Evolutionary conservation across 2,113 vertebrate genomes (phyloP).

Genomic region (Pygoscelis adeliae): DNA sequence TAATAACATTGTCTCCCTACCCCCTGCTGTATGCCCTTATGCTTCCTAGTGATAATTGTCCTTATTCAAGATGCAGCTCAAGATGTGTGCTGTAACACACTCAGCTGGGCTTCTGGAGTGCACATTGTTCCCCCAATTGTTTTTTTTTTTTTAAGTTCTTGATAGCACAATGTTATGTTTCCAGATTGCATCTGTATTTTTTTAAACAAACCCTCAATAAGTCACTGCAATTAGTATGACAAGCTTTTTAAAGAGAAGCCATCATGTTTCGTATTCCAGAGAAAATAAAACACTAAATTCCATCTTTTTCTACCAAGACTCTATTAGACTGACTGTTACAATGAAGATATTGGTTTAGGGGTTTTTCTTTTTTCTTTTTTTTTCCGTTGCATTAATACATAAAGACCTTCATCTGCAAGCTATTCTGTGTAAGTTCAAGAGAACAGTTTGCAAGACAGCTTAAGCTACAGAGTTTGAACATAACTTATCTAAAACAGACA

Average conservation of each 20-base stretch:
- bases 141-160: not conserved
- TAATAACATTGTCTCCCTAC: not conserved
- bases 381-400: not conserved
- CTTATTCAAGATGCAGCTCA: slow-evolving; percentile 25
- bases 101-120: not conserved
- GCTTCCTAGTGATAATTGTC: slow-evolving; percentile 15
- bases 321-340: not conserved
- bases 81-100: not conserved
- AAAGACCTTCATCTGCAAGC: not conserved
- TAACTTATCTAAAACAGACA: not conserved
- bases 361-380: not conserved
- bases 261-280: not conserved
- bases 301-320: not conserved
- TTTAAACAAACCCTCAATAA: not conserved
- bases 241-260: not conserved
- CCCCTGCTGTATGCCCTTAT: not conserved
- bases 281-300: not conserved
- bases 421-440: not conserved
- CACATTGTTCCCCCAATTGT: not conserved
- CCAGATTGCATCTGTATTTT: not conserved
- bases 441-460: not conserved
- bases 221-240: not conserved
- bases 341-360: not conserved
- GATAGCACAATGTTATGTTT: not conserved
- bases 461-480: not conserved